Evolutionary conservation across 2,797 vertebrate genomes (phyloP), one percentile per base, ranked within the genome.

Genomic region (Gadopsis marmoratus): DNA sequence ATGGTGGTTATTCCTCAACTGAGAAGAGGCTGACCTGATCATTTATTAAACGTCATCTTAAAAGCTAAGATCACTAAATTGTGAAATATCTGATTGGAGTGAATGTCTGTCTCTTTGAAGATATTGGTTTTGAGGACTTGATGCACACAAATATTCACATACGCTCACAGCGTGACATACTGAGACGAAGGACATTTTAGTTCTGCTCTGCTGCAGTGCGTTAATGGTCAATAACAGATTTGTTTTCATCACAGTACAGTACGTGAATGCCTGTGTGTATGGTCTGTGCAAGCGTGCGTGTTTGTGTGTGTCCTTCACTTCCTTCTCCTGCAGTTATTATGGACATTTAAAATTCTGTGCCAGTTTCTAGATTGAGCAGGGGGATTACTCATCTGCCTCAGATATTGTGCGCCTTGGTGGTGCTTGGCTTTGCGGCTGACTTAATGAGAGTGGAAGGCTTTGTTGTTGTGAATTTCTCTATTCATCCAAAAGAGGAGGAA

Each of bases 401-500:
- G 91, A 94, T 93, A 93, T 90, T 90, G 91, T 91, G 91, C 92
- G 95, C 91, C 91, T 91, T 84, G 92, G 91, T 88, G 88, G 89
- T 82, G 91, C 86, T 90, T 85, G 89, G 91, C 92, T 94, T 91
- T 93, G 92, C 87, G 47, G 90, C 94, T 89, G 94, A 95, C 90
- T 95, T 95, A 95, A 95, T 95, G 93, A 95, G 94, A 95, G 93
- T 85, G 80, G 93, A 94, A 93, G 91, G 89, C 91, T 95, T 96
- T 96, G 95, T 95, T 96, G 95, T 95, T 94, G 93, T 91, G 95
- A 95, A 95, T 91, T 94, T 95, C 95, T 96, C 93, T 92, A 94
- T 96, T 96, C 97, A 97, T 95, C 80, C 85, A 85, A 89, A 92
- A 89, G 82, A 89, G 73, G 84, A 89, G 95, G 88, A 91, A 96